Evolutionary conservation across 2,888 invertebrate genomes (phyloP), one percentile per base, ranked within the genome.

Genomic region (Creontiades dilutus): DNA sequence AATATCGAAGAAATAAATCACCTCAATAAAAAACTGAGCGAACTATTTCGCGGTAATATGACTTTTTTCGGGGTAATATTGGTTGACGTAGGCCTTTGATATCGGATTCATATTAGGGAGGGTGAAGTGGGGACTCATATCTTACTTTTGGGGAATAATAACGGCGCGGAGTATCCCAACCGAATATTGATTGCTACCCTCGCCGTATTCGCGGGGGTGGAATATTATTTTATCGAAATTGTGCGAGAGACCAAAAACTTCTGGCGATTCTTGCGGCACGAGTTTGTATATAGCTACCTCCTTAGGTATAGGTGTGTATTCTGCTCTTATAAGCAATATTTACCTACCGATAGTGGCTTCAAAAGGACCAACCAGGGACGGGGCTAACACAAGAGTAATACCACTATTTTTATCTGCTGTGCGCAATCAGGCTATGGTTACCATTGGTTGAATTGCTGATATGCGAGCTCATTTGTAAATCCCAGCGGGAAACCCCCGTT

Each of bases 61-160:
- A 46, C 13, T 80, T 80, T 37, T 68, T 68, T 68, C 23, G 68
- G 68, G 78, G 78, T 80, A 80, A 80, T 80, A 80, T 80, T 46
- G 78, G 78, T 37, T 80, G 78, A 80, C 78, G 78, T 47, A 80
- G 78, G 46, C 78, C 47, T 46, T 46, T 80, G 46, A 80, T 80
- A 80, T 80, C 78, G 78, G 78, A 80, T 80, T 80, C 78, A 80
- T 80, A 80, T 47, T 47, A 46, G 47, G 78, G 37, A 16, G 78
- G 46, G 37, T 19, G 78, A 80, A 47, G 47, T 47, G 78, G 47
- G 78, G 19, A 46, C 78, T 80, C 78, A 47, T 80, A 80, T 80
- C 47, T 80, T 47, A 80, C 37, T 47, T 80, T 16, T 37, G 47
- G 78, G 19, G 11, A 80, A 19, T 47, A 80, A 47, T 80, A 47